These are phyloP conservation scores for Craseonycteris thonglongyai DNA, from an alignment of 2,113 vertebrate genomes.

Conservation along the genomic window DNA sequence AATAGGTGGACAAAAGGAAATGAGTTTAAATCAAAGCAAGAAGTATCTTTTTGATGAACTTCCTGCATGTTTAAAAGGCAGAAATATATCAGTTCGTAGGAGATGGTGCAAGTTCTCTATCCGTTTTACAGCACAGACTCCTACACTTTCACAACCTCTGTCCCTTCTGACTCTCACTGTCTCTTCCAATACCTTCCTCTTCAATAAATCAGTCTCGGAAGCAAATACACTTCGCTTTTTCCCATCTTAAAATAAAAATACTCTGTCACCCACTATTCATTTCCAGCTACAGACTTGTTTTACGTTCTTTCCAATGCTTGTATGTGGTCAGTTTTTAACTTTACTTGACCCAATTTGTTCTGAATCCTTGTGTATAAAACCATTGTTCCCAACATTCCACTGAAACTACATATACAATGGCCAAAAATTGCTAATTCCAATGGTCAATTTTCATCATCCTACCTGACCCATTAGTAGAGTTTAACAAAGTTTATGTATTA, in stretches of 20 bases:
- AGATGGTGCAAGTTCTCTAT: fast-evolving
- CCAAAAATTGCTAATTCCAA: not conserved
- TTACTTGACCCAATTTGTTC: not conserved
- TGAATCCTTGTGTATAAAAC: not conserved
- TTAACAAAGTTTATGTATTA: not conserved
- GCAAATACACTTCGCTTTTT: not conserved
- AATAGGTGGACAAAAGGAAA: not conserved
- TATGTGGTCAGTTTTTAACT: not conserved
- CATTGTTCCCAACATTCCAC: not conserved
- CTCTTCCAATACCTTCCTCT: not conserved
- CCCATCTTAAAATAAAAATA: not conserved
- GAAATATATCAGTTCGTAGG: not conserved
- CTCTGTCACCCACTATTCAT: not conserved
- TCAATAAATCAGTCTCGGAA: not conserved
- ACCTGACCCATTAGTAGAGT: not conserved
- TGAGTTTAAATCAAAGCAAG: not conserved
- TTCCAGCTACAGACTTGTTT: not conserved
- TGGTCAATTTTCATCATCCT: not conserved
- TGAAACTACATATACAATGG: not conserved
- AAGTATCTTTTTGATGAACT: not conserved
- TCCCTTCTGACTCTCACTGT: not conserved
- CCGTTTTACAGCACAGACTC: not conserved
- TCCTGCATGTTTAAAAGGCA: not conserved
- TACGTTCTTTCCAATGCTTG: not conserved
- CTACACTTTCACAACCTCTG: not conserved